These are phyloP conservation scores for Acromyrmex charruanus DNA, from an alignment of 1,140 invertebrate genomes.

Conservation along the genomic window DNA sequence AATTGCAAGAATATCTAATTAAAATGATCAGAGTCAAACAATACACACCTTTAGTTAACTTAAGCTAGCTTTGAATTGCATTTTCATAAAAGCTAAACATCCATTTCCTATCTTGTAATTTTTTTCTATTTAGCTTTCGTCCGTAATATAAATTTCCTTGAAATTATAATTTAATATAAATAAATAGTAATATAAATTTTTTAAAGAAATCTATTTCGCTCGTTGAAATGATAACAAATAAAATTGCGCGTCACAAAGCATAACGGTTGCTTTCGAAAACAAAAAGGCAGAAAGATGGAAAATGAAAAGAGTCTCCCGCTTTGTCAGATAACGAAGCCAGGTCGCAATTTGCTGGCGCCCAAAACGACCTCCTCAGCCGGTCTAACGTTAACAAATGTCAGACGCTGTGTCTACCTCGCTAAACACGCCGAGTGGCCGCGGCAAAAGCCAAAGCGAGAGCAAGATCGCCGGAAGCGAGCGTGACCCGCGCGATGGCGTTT, in stretches of 20 bases:
- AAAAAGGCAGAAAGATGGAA: neutral
- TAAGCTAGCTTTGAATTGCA: neutral
- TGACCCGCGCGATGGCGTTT: constrained; percentile 43
- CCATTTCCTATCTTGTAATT: neutral
- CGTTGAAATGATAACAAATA: constrained; percentile 10
- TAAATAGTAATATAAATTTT: constrained; percentile 18
- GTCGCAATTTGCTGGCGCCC: constrained; percentile 24
- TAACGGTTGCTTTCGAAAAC: constrained; percentile 23
- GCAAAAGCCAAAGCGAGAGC: constrained; percentile 28
- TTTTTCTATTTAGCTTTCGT: neutral
- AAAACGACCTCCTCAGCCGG: constrained; percentile 26
- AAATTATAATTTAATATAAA: constrained; percentile 16
- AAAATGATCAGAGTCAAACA: neutral
- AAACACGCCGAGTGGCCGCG: constrained; percentile 46
- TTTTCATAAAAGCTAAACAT: constrained; percentile 2
- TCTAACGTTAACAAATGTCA: constrained; percentile 54
- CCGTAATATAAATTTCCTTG: constrained; percentile 3
- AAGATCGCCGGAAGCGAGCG: constrained; percentile 34
- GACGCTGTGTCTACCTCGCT: constrained; percentile 44
- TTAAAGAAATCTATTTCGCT: neutral
- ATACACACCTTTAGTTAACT: neutral
- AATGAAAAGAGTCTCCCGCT: constrained; percentile 22
- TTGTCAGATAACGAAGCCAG: constrained; percentile 18
- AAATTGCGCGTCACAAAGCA: constrained; percentile 3
- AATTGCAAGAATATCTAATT: neutral